Evolutionary conservation across 2,113 vertebrate species (phyloP), one percentile per base, ranked within the genome.

Genomic region (Lucifuga dentata): DNA sequence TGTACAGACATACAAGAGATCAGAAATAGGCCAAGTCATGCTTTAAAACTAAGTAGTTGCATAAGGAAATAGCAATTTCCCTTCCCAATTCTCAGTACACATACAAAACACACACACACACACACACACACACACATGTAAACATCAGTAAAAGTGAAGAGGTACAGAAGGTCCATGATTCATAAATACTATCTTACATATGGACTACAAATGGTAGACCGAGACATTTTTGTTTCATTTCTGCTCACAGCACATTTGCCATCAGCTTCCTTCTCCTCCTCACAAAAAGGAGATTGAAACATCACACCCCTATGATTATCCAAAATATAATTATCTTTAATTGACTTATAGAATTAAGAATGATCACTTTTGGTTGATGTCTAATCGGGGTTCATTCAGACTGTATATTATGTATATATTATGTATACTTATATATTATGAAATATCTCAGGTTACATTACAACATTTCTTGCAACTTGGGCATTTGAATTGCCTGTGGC

Each of bases 201-300:
- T 83, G 51, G n/a, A n/a, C 74, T 62, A 40, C 67, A 77, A 73
- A 59, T 55, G 69, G 38, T 0, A 4, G 68, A 78, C 72, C 76
- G 73, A 74, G 84, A 69, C 73, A 38, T 86, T 89, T 86, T 75
- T 81, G 78, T 93, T 90, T 90, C 73, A 88, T 91, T 90, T 92
- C 87, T 86, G 59, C 19, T 78, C 19, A 36, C 5, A 17, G 53
- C 29, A 64, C 44, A 19, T 83, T 66, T 73, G 58, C 86, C 81
- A 84, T 62, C 12, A 26, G 46, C 62, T 13, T 16, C 58, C n/a
- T n/a, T n/a, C 39, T 67, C 65, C 60, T 68, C 50, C 50, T 70
- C 62, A 68, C 71, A 77, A 53, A 63, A 52, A 78, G 76, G 86
- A 90, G 88, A 90, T 85, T 78, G 67, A 86, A 87, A 71, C 52